A percentile compares a stretch with the other conserved stretches of the same genome.
Conservation (phyloP, 2,113 vertebrate genomes). For the Trogon melanurus region DNA sequence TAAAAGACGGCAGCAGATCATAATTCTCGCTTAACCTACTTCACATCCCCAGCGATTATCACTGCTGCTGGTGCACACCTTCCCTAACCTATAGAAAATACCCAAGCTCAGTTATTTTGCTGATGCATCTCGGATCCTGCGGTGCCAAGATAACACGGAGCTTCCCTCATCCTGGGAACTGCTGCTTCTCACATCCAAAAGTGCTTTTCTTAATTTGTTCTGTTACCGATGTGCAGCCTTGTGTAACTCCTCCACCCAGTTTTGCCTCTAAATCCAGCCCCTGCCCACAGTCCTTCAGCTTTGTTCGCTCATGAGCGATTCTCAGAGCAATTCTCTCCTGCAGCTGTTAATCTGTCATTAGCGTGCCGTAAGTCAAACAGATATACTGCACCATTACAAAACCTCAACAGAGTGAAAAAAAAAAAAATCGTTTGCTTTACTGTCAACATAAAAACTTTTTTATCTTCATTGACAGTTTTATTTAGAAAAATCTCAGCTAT, state of each 20-base stretch:
- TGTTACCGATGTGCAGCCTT: background rate
- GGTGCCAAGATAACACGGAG: accelerated
- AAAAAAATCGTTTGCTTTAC: conserved; percentile 74
- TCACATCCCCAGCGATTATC: background rate
- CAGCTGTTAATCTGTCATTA: conserved; percentile 64
- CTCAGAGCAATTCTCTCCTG: conserved; percentile 27
- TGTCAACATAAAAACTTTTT: conserved; percentile 71
- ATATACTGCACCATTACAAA: conserved; percentile 61
- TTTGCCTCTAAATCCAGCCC: background rate
- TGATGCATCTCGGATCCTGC: background rate
- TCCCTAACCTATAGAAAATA: background rate
- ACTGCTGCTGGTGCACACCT: background rate
- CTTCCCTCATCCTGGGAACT: background rate
- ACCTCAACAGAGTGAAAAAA: conserved; percentile 69
- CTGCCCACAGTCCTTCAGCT: conserved; percentile 22
- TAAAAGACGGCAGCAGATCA: background rate
- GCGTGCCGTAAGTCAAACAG: conserved; percentile 62
- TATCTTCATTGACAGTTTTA: conserved; percentile 75
- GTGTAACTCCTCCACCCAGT: background rate
- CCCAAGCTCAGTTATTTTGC: background rate
- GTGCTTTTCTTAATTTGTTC: background rate
- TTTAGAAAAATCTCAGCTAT: conserved; percentile 70
- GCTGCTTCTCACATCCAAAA: background rate
- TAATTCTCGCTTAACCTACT: background rate
- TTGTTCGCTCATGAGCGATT: background rate